Conservation (phyloP, 2,113 vertebrate species). For the Peromyscus leucopus region DNA sequence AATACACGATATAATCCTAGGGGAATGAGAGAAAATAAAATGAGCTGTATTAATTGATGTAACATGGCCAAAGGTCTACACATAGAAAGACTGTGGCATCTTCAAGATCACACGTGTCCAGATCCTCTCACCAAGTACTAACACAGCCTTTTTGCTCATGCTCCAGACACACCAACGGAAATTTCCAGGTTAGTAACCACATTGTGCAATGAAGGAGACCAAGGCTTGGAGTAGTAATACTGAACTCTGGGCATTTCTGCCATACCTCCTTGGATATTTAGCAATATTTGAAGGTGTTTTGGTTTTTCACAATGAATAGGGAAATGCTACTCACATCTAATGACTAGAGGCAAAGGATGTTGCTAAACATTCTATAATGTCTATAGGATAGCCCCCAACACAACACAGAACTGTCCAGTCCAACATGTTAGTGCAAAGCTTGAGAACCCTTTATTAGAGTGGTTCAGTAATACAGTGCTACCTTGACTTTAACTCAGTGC, state of each 20-base stretch:
- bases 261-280: neutral
- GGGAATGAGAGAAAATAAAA: neutral
- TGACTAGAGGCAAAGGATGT: neutral
- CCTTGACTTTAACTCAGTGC: neutral
- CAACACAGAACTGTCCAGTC: neutral
- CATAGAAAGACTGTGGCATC: neutral
- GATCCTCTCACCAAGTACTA: neutral
- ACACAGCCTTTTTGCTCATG: neutral
- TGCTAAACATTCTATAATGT: neutral
- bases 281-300: neutral
- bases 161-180: neutral
- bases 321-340: neutral
- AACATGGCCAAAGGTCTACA: neutral
- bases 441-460: neutral
- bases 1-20: neutral
- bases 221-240: neutral
- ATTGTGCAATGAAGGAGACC: neutral
- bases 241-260: neutral
- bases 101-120: neutral
- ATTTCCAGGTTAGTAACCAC: neutral
- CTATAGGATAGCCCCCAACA: neutral
- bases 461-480: neutral
- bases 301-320: neutral
- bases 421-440: neutral
- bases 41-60: neutral